Percentiles rank a stretch among this genome's conserved stretches.
These are phyloP conservation scores for Drosophila ficusphila DNA, from an alignment of 1,140 invertebrate genomes.

Conservation along the genomic window DNA sequence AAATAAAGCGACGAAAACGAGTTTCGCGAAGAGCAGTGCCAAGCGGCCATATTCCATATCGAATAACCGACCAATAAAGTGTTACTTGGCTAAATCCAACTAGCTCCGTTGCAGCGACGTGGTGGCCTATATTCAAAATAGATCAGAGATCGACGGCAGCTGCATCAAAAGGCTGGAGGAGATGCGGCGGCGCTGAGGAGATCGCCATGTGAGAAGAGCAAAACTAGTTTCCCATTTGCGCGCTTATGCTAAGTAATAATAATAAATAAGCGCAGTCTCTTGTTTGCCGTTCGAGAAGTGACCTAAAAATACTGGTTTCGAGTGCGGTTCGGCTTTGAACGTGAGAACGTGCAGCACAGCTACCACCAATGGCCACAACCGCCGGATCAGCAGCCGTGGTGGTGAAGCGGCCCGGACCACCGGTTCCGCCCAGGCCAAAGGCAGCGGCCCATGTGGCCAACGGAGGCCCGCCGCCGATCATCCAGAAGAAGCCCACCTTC, in stretches of 20 bases:
- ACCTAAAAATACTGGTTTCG: constrained; percentile 84
- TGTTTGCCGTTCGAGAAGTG: constrained; percentile 65
- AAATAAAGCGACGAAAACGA: constrained; percentile 47
- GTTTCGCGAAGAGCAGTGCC: constrained; percentile 56
- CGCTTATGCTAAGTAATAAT: constrained; percentile 80
- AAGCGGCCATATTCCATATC: constrained; percentile 53
- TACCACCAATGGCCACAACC: constrained; percentile 56
- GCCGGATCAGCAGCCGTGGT: constrained; percentile 56
- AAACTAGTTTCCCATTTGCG: constrained; percentile 74
- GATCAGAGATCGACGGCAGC: constrained; percentile 62
- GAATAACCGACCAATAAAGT: constrained; percentile 49
- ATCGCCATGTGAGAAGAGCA: constrained; percentile 52
- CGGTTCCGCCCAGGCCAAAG: constrained; percentile 80
- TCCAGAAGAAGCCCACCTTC: constrained; percentile 77
- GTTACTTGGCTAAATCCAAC: constrained; percentile 45
- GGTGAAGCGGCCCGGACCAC: constrained; percentile 78
- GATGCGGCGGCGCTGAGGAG: constrained; percentile 14
- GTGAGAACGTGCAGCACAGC: constrained; percentile 56
- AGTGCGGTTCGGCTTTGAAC: constrained; percentile 46
- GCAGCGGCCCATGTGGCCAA: constrained; percentile 20
- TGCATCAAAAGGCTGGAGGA: constrained; percentile 28
- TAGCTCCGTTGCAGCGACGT: constrained; percentile 69
- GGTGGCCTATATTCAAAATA: constrained; percentile 81
- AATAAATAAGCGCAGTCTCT: constrained; percentile 68
- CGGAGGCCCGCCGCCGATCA: constrained; percentile 52